phyloP scores from a whole-genome alignment of 2,797 vertebrate genomes.

The Melanotaenia maccullochi region DNA sequence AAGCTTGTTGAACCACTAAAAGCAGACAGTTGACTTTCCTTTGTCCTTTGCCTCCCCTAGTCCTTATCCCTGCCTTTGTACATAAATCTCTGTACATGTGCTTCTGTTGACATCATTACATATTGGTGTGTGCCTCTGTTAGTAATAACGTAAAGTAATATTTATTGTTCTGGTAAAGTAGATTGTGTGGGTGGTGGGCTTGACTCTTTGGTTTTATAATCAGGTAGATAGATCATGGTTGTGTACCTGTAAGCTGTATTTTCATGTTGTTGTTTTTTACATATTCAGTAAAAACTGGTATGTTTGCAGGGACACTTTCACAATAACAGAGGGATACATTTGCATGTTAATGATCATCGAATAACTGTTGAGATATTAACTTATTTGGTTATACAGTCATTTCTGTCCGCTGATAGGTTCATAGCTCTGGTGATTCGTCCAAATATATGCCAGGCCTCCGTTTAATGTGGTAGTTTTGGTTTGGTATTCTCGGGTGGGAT shows the following conservation, averaged over 20 bases:
- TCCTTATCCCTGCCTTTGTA: background rate
- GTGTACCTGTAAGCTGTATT: slow-evolving; percentile 10
- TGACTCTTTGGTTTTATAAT: slow-evolving; percentile 53
- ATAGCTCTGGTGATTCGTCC: slow-evolving; percentile 51
- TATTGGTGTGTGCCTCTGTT: background rate
- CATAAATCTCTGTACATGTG: background rate
- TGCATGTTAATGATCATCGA: slow-evolving; percentile 11
- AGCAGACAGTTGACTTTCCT: slow-evolving; percentile 23
- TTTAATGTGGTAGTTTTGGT: slow-evolving; percentile 64
- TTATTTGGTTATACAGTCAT: slow-evolving; percentile 30
- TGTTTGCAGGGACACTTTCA: slow-evolving; percentile 1
- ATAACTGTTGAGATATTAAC: slow-evolving; percentile 24
- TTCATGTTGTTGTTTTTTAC: background rate
- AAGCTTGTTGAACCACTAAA: slow-evolving; percentile 37
- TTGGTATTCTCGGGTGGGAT: slow-evolving; percentile 45
- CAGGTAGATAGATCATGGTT: slow-evolving; percentile 49
- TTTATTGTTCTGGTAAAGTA: slow-evolving; percentile 33
- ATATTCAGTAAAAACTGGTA: slow-evolving; percentile 1
- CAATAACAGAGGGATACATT: background rate
- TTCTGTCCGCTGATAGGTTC: slow-evolving; percentile 21
- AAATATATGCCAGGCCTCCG: slow-evolving; percentile 61
- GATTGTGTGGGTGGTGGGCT: slow-evolving; percentile 56
- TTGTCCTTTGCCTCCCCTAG: slow-evolving; percentile 28
- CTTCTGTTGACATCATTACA: slow-evolving; percentile 3
- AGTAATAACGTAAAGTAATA: background rate